These are phyloP conservation scores for Brachionus calyciflorus DNA, from an alignment of 1,140 invertebrate species.

Conservation along the genomic window DNA sequence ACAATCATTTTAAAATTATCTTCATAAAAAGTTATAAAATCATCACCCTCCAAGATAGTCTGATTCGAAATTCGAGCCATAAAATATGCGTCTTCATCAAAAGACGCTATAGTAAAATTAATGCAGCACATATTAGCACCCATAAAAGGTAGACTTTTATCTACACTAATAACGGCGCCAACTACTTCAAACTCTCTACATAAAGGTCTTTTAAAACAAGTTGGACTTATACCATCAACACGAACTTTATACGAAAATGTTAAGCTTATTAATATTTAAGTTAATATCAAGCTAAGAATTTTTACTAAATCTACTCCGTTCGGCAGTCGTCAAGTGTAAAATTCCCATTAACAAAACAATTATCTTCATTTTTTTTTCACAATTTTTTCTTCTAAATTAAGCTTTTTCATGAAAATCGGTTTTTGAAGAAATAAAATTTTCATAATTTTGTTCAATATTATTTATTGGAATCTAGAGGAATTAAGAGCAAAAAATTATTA, in stretches of 20 bases:
- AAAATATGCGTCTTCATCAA: background rate
- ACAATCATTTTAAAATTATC: background rate
- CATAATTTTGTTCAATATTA: too few relatives aligned
- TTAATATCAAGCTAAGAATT: too few relatives aligned
- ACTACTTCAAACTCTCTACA: constrained; percentile 10
- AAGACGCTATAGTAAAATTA: background rate
- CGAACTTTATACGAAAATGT: background rate
- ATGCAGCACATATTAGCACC: constrained; percentile 16
- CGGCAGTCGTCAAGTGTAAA: background rate
- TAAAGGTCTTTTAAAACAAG: background rate
- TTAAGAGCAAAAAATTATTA: too few relatives aligned
- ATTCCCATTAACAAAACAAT: too few relatives aligned
- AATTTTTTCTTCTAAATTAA: too few relatives aligned
- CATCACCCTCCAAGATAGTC: background rate
- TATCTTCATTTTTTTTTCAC: too few relatives aligned
- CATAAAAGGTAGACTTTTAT: constrained; percentile 32
- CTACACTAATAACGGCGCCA: constrained; percentile 14
- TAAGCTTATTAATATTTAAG: background rate
- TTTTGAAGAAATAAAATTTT: too few relatives aligned
- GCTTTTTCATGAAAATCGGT: too few relatives aligned
- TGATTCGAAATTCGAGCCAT: background rate
- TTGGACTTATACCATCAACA: constrained; percentile 27
- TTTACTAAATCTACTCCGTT: background rate
- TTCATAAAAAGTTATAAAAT: constrained; percentile 38
- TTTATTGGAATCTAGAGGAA: too few relatives aligned